Percentiles rank a stretch among this genome's conserved stretches.
phyloP scores from a whole-genome alignment of 2,888 invertebrate genomes.

The Pachliopta kotzebuea region DNA sequence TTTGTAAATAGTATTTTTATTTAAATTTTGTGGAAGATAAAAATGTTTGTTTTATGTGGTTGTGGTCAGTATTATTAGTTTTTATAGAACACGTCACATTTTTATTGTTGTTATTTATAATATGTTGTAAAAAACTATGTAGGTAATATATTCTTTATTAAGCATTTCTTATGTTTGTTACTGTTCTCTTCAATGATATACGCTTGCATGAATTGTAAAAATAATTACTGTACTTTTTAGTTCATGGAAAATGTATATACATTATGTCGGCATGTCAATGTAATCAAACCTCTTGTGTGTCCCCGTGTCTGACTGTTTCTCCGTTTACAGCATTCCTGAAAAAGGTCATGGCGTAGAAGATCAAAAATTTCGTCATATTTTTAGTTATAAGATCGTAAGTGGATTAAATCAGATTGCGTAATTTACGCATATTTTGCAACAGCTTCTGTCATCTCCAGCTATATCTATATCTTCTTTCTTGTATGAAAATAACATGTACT shows the following conservation, averaged over 20 bases:
- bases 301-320: constrained; percentile 62
- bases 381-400: constrained; percentile 82
- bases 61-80: background rate
- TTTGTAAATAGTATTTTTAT: background rate
- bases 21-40: background rate
- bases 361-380: constrained; percentile 66
- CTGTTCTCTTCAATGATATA: background rate
- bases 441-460: constrained; percentile 17
- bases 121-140: background rate
- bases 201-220: constrained; percentile 1
- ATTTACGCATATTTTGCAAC: constrained; percentile 11
- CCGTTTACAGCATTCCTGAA: constrained; percentile 88
- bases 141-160: background rate
- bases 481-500: background rate
- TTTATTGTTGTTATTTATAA: background rate
- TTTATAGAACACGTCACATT: background rate
- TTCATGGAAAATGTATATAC: background rate
- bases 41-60: background rate
- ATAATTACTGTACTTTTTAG: background rate
- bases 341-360: constrained; percentile 86
- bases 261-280: constrained; percentile 24
- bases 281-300: constrained; percentile 45
- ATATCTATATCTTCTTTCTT: constrained; percentile 8
- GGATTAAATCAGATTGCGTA: constrained; percentile 31
- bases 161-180: background rate